Percentiles rank a stretch among this genome's conserved stretches.
phyloP scores from a whole-genome alignment of 2,113 vertebrate species.

The Tragelaphus scriptus region DNA sequence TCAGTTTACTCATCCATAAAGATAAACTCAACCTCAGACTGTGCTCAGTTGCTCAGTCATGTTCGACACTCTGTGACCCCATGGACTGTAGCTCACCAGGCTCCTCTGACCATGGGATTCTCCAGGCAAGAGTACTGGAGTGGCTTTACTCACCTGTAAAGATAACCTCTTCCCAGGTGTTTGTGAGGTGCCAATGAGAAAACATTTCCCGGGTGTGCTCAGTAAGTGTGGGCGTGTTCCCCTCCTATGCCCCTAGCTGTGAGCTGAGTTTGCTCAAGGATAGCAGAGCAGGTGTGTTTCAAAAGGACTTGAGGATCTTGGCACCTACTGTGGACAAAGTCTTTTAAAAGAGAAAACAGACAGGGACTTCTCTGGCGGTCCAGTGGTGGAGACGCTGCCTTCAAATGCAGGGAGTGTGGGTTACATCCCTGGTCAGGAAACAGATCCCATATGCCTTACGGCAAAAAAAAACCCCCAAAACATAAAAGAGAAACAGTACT shows the following conservation, averaged over 20 bases:
- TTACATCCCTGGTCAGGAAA: background rate
- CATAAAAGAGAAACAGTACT: background rate
- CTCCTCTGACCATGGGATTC: background rate
- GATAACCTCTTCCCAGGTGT: no score
- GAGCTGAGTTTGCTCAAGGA: background rate
- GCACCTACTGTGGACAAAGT: background rate
- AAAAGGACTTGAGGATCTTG: background rate
- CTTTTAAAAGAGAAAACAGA: background rate
- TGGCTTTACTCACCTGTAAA: background rate
- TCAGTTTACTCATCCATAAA: background rate
- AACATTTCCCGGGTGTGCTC: background rate
- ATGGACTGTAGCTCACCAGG: background rate
- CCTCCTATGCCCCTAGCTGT: background rate
- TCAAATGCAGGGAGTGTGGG: background rate
- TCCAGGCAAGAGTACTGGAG: background rate
- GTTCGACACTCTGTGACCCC: background rate
- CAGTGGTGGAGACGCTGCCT: background rate
- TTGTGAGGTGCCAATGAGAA: background rate
- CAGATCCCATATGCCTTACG: fast-evolving
- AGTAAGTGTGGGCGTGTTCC: background rate
- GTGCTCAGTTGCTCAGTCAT: background rate
- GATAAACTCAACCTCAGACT: background rate
- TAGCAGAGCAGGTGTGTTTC: background rate
- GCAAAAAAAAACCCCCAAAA: background rate
- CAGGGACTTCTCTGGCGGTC: background rate